Evolutionary conservation across 2,888 invertebrate species (phyloP).

Genomic region (Hanleya hanleyi): DNA sequence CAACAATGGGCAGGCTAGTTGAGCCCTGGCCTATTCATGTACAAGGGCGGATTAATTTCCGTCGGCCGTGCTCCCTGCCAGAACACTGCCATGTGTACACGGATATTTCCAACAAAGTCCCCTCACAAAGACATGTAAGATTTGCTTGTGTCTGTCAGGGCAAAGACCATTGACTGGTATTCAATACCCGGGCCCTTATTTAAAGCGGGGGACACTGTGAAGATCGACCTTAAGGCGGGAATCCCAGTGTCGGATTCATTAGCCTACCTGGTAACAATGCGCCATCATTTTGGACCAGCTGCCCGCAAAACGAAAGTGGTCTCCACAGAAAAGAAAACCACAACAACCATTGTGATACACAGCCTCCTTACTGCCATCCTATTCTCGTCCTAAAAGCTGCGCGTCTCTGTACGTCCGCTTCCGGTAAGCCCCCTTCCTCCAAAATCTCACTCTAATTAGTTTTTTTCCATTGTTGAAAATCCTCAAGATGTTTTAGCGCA

Average conservation of each 20-base stretch:
- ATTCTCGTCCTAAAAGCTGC: too few relatives aligned
- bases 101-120: not conserved
- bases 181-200: not conserved
- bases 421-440: too few relatives aligned
- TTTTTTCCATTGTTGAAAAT: too few relatives aligned
- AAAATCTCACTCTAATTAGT: too few relatives aligned
- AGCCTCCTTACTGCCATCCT: too few relatives aligned
- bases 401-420: too few relatives aligned
- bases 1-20: not conserved
- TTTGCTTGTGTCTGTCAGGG: not conserved
- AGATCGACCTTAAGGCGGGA: not conserved
- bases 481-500: too few relatives aligned
- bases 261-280: not conserved
- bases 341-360: too few relatives aligned
- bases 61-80: not conserved
- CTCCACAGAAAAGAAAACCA: too few relatives aligned
- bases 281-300: not conserved
- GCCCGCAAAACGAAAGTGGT: not conserved
- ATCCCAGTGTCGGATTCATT: not conserved
- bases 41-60: slow-evolving; percentile 3
- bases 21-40: not conserved
- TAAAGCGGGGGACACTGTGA: not conserved
- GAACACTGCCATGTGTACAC: not conserved
- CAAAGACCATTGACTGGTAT: not conserved
- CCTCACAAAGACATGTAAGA: slow-evolving; percentile 3